Base-by-base conservation (phyloP, 2,888 invertebrate genomes). In the Ctena decussata region DNA sequence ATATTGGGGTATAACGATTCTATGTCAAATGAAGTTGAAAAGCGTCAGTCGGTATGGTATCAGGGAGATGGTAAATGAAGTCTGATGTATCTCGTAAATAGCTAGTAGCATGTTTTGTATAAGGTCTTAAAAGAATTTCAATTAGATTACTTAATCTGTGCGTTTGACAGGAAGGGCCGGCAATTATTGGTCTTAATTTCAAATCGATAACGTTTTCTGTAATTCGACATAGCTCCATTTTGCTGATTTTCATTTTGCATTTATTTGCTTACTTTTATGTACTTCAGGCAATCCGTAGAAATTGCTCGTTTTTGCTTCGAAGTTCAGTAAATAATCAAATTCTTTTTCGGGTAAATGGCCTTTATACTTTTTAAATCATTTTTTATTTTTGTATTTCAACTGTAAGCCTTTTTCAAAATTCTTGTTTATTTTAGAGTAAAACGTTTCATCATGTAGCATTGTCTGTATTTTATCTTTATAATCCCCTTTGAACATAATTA, bases 341-440 rank as follows among this genome's bases (percentile, higher is more conserved):
- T 60, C 60, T 60, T 60, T 60, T 60, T 60, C 60, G 3, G 60
- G n/a, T n/a, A n/a, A n/a, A n/a, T n/a, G n/a, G n/a, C n/a, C n/a
- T n/a, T n/a, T n/a, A n/a, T n/a, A n/a, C n/a, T n/a, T n/a, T n/a
- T n/a, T n/a, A n/a, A n/a, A n/a, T n/a, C n/a, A n/a, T n/a, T n/a
- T n/a, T n/a, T n/a, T n/a, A n/a, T n/a, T n/a, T n/a, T n/a, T n/a
- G n/a, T n/a, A n/a, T n/a, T n/a, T n/a, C n/a, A n/a, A n/a, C n/a
- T n/a, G n/a, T n/a, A n/a, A n/a, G n/a, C n/a, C n/a, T n/a, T n/a
- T n/a, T n/a, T n/a, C n/a, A n/a, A n/a, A n/a, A n/a, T n/a, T n/a
- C n/a, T n/a, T n/a, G n/a, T n/a, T n/a, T n/a, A n/a, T n/a, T n/a
- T n/a, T n/a, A n/a, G n/a, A n/a, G n/a, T n/a, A n/a, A n/a, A n/a